These are phyloP conservation scores for Ornithoptera priamus DNA, from an alignment of 2,888 invertebrate species.

Conservation along the genomic window DNA sequence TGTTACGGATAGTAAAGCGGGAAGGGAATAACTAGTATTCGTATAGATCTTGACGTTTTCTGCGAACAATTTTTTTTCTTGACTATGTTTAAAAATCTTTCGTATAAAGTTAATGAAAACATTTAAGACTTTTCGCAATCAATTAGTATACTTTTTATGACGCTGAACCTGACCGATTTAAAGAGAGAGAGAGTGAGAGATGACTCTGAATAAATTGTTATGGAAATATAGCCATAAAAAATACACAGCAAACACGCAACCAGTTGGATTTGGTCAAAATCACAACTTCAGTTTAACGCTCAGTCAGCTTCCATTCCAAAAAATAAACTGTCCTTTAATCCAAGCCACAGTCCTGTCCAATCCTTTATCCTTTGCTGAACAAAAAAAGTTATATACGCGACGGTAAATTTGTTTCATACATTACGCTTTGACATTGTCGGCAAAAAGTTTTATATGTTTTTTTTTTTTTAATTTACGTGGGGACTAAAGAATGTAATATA, in stretches of 20 bases:
- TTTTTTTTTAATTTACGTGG: neutral
- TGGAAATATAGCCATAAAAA: too few relatives aligned
- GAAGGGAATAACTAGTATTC: too few relatives aligned
- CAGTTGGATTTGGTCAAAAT: neutral
- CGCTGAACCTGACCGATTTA: too few relatives aligned
- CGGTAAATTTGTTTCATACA: conserved; percentile 19
- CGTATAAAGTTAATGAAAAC: too few relatives aligned
- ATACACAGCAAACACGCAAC: neutral
- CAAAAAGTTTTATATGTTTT: neutral
- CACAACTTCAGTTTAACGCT: neutral
- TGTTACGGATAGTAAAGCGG: too few relatives aligned
- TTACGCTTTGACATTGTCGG: conserved; percentile 13
- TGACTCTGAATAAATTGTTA: too few relatives aligned
- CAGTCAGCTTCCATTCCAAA: neutral
- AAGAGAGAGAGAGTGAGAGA: too few relatives aligned
- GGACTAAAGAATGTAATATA: neutral
- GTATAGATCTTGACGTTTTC: too few relatives aligned
- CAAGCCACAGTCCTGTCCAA: conserved; percentile 14
- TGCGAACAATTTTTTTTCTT: too few relatives aligned
- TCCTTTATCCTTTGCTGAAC: neutral
- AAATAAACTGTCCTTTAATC: conserved; percentile 19
- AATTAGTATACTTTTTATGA: too few relatives aligned
- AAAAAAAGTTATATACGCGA: conserved; percentile 6
- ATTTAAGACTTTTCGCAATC: too few relatives aligned
- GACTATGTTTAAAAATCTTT: too few relatives aligned